Percentiles rank a stretch among this genome's conserved stretches.
Conservation (phyloP, 1,140 invertebrate species). For the Lethrus apterus region DNA sequence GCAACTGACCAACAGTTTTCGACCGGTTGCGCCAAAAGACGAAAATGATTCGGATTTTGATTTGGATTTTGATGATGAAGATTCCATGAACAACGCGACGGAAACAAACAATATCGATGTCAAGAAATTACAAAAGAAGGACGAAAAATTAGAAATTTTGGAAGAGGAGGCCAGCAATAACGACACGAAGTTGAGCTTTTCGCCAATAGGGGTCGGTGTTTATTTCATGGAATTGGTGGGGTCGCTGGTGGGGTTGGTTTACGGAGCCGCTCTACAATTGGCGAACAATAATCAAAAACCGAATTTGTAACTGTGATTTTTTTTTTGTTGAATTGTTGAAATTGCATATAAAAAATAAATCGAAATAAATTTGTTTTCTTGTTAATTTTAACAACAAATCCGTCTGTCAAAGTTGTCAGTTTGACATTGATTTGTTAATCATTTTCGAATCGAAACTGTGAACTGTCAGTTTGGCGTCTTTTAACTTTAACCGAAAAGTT, state of each 20-base stretch:
- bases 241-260: conserved; percentile 2
- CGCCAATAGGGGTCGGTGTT: background rate
- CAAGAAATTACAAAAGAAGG: background rate
- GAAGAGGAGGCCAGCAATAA: background rate
- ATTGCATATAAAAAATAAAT: too few species aligned
- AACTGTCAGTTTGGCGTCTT: too few species aligned
- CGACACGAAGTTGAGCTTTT: background rate
- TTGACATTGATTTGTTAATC: too few species aligned
- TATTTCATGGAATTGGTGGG: conserved; percentile 6
- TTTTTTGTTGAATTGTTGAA: too few species aligned
- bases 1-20: background rate
- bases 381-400: too few species aligned
- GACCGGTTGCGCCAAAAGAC: background rate
- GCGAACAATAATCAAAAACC: too few species aligned
- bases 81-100: background rate
- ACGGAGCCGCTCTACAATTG: conserved; percentile 8
- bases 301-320: too few species aligned
- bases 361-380: too few species aligned
- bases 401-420: too few species aligned
- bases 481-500: too few species aligned
- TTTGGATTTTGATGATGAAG: background rate
- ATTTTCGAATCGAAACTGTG: too few species aligned
- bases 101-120: background rate
- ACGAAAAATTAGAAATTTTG: background rate
- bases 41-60: background rate